Conservation (phyloP, 2,888 invertebrate species). For the Hyppa rectilinea region DNA sequence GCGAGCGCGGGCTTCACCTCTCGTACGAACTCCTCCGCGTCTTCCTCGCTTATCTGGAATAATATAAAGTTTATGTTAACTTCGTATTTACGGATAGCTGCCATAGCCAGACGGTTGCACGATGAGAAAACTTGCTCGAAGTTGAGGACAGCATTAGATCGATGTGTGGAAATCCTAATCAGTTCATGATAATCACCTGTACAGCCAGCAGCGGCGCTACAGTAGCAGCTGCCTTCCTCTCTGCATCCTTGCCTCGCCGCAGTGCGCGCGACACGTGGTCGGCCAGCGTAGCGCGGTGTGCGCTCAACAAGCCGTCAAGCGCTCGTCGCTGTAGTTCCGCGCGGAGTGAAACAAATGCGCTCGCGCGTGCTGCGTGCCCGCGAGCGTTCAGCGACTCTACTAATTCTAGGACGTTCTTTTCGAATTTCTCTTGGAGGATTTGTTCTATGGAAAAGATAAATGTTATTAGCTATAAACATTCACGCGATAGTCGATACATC, state of each 20-base stretch:
- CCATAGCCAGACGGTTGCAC: neutral
- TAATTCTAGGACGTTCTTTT: slow-evolving; percentile 96
- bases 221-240: slow-evolving; percentile 95
- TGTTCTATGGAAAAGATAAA: slow-evolving; percentile 81
- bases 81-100: neutral
- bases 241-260: slow-evolving; percentile 95
- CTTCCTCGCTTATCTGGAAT: slow-evolving; percentile 87
- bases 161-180: too few species aligned
- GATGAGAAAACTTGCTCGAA: neutral
- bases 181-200: slow-evolving; percentile 90
- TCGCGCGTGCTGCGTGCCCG: slow-evolving; percentile 95
- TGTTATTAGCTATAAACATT: neutral
- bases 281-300: slow-evolving; percentile 94
- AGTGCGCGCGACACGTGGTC: slow-evolving; percentile 96
- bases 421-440: slow-evolving; percentile 92
- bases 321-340: slow-evolving; percentile 95
- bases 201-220: slow-evolving; percentile 95
- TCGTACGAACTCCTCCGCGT: slow-evolving; percentile 92
- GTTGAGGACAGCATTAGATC: too few species aligned
- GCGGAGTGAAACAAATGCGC: slow-evolving; percentile 93
- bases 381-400: slow-evolving; percentile 97
- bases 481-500: neutral
- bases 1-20: slow-evolving; percentile 94
- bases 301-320: slow-evolving; percentile 94
- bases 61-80: neutral